Evolutionary conservation across 2,797 vertebrate species (phyloP).

Genomic region (Coregonus ussuriensis): DNA sequence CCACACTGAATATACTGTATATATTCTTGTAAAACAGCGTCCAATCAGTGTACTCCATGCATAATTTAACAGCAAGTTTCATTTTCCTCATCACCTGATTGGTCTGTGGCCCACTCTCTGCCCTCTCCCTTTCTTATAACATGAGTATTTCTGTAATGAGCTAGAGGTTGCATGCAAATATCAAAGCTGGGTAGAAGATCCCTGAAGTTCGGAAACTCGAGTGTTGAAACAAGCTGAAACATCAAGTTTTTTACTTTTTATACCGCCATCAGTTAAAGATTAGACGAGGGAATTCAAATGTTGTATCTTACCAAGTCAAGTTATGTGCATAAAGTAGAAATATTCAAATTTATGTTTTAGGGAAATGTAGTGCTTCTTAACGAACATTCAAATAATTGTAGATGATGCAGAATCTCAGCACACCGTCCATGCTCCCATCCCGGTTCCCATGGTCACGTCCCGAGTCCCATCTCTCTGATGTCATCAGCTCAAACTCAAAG

Average conservation of each 20-base stretch:
- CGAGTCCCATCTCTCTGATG: too few relatives aligned
- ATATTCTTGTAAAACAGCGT: slow-evolving; percentile 9
- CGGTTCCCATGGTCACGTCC: too few relatives aligned
- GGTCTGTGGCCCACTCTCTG: background rate
- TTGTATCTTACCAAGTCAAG: background rate
- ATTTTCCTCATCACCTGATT: slow-evolving; percentile 12
- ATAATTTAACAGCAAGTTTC: slow-evolving; percentile 34
- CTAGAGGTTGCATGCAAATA: slow-evolving; percentile 4
- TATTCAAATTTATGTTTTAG: too few relatives aligned
- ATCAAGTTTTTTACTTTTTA: background rate
- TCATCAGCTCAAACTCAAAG: background rate
- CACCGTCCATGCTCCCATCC: too few relatives aligned
- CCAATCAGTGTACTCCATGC: slow-evolving; percentile 30
- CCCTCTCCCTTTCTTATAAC: background rate
- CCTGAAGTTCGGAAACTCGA: background rate
- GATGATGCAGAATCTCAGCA: background rate
- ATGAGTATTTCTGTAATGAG: slow-evolving; percentile 6
- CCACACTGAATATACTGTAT: slow-evolving; percentile 10
- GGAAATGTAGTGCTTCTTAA: too few relatives aligned
- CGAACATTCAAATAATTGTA: too few relatives aligned
- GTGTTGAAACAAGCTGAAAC: background rate
- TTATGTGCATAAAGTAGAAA: background rate
- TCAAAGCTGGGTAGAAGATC: background rate
- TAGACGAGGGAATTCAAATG: background rate
- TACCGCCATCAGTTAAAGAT: background rate